Evolutionary conservation across 2,797 vertebrate genomes (phyloP), one percentile per base, ranked within the genome.

Genomic region (Euthynnus affinis): DNA sequence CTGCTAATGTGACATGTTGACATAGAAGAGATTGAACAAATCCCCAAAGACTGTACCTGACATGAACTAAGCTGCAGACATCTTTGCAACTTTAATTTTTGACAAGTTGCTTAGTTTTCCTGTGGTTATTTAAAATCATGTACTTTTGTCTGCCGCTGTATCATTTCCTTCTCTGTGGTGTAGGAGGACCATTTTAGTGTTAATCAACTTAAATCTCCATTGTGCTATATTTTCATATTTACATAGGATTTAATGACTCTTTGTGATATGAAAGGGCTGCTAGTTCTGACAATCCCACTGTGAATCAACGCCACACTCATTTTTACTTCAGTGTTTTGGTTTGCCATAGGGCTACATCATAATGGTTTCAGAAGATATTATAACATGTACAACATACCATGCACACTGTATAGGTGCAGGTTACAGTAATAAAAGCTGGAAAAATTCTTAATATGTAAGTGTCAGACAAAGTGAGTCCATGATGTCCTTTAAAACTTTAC

Each of bases 1-100:
- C 20, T 37, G 22, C n/a, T n/a, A 18, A 68, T 8, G 57, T 60
- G 8, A 68, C 57, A 58, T 63, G 59, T n/a, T 65, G 58, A 71
- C 51, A 44, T 13, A 58, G 48, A 61, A 64, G 14, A 44, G 5
- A 42, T 18, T 29, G 9, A 75, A n/a, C n/a, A n/a, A n/a, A n/a
- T n/a, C n/a, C n/a, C n/a, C n/a, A n/a, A n/a, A n/a, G n/a, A n/a
- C n/a, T n/a, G n/a, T n/a, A n/a, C n/a, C n/a, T n/a, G n/a, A n/a
- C n/a, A n/a, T n/a, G n/a, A n/a, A n/a, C n/a, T n/a, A n/a, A n/a
- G n/a, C n/a, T n/a, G n/a, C n/a, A n/a, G n/a, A n/a, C n/a, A n/a
- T n/a, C n/a, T n/a, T n/a, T n/a, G n/a, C n/a, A n/a, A 17, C 44
- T 17, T 48, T 17, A 48, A 48, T 48, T 48, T 37, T 37, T 37